These are phyloP conservation scores for Sesamia nonagrioides DNA, from an alignment of 1,140 invertebrate genomes.

Conservation along the genomic window DNA sequence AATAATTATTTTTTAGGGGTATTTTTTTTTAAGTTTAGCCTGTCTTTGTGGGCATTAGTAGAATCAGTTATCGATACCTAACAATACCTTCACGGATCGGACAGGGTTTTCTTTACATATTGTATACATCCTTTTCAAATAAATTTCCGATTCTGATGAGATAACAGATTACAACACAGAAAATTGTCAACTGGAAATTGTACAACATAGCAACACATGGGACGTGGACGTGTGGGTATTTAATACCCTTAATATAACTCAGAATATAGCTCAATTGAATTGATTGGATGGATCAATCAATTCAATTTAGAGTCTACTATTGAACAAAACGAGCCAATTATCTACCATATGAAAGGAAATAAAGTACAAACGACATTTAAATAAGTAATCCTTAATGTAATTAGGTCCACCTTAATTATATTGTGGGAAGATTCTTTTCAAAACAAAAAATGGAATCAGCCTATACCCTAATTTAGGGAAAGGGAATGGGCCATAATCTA, in stretches of 20 bases:
- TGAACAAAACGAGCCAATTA: conserved; percentile 8
- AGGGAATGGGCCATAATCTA: too few species aligned
- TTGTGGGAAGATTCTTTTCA: not conserved
- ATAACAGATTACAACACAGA: not conserved
- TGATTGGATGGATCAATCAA: not conserved
- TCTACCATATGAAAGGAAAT: not conserved
- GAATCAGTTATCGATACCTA: too few species aligned
- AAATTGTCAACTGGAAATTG: too few species aligned
- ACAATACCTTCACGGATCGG: too few species aligned
- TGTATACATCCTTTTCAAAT: too few species aligned
- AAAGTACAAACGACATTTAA: conserved; percentile 17
- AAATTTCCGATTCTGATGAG: not conserved
- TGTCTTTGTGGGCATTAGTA: too few species aligned
- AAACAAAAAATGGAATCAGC: not conserved
- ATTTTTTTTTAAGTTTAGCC: too few species aligned
- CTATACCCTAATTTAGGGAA: too few species aligned
- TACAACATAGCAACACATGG: too few species aligned
- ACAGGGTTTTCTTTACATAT: too few species aligned
- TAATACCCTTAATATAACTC: not conserved
- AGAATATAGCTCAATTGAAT: too few species aligned
- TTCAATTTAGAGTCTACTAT: not conserved
- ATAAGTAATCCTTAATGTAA: conserved; percentile 6
- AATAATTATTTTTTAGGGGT: too few species aligned
- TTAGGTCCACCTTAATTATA: not conserved
- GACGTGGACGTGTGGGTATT: not conserved